Percentiles rank a stretch among this genome's conserved stretches.
Evolutionary conservation across 1,140 invertebrate genomes (phyloP).

Genomic region (Trichoplusia ni): DNA sequence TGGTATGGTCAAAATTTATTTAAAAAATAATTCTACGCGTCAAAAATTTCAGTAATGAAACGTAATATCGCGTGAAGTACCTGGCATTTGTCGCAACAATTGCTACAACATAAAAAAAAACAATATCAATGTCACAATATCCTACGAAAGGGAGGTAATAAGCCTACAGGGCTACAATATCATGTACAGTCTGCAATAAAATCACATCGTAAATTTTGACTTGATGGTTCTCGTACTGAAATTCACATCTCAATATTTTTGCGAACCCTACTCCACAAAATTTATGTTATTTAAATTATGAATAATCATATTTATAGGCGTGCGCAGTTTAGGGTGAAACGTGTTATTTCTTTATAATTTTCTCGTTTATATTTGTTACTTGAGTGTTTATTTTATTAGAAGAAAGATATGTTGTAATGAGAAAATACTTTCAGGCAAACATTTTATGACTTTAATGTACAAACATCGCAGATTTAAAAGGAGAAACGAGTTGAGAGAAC

Average conservation of each 20-base stretch:
- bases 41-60: too few relatives aligned
- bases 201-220: slow-evolving; percentile 21
- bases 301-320: slow-evolving; percentile 6
- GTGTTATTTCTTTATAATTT: slow-evolving; percentile 5
- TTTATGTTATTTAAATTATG: slow-evolving; percentile 27
- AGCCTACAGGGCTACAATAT: not conserved
- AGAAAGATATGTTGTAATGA: too few relatives aligned
- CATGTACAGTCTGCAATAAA: slow-evolving; percentile 8
- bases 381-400: too few relatives aligned
- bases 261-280: slow-evolving; percentile 12
- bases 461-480: too few relatives aligned
- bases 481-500: too few relatives aligned
- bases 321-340: not conserved
- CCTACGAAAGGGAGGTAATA: not conserved
- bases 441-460: too few relatives aligned
- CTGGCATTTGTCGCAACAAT: not conserved
- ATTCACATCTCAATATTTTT: slow-evolving; percentile 8
- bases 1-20: too few relatives aligned
- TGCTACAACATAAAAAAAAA: slow-evolving; percentile 9
- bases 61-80: not conserved
- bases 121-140: slow-evolving; percentile 7
- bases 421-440: too few relatives aligned
- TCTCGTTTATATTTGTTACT: not conserved
- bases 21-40: too few relatives aligned
- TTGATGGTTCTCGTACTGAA: not conserved